Conservation (phyloP, 2,888 invertebrate genomes). For the Apamea monoglypha region DNA sequence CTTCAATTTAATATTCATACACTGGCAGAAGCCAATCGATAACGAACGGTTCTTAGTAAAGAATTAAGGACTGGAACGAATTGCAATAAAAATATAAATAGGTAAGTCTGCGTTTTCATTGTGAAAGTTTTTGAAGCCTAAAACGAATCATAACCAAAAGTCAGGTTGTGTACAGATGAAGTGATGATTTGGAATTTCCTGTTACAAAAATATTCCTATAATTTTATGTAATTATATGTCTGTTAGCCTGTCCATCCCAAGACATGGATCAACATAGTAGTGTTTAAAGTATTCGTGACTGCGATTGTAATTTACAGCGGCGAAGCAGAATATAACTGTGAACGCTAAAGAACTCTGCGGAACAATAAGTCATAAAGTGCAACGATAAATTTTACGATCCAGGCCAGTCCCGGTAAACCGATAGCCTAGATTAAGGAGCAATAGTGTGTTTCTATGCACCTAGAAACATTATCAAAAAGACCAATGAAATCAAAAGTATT, state of each 20-base stretch:
- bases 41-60: slow-evolving; percentile 54
- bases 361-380: slow-evolving; percentile 86
- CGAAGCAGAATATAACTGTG: slow-evolving; percentile 68
- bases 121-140: slow-evolving; percentile 39
- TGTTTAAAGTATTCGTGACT: slow-evolving; percentile 73
- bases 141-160: slow-evolving; percentile 5
- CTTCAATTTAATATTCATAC: slow-evolving; percentile 58
- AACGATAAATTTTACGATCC: slow-evolving; percentile 86
- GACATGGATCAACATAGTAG: slow-evolving; percentile 55
- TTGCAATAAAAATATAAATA: slow-evolving; percentile 28
- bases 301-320: slow-evolving; percentile 58
- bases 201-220: slow-evolving; percentile 23
- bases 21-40: slow-evolving; percentile 64
- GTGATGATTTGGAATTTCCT: slow-evolving; percentile 4
- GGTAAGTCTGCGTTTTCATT: slow-evolving; percentile 27
- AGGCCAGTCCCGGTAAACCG: slow-evolving; percentile 78
- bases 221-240: slow-evolving; percentile 39
- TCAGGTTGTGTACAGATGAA: neutral
- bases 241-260: slow-evolving; percentile 48
- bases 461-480: slow-evolving; percentile 38
- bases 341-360: slow-evolving; percentile 69
- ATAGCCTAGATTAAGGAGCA: slow-evolving; percentile 81
- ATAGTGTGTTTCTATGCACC: slow-evolving; percentile 56
- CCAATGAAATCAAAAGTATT: slow-evolving; percentile 46
- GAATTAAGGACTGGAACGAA: slow-evolving; percentile 46